A percentile compares a stretch with the other conserved stretches of the same genome.
Conservation (phyloP, 2,797 vertebrate species). For the Macropodus opercularis region DNA sequence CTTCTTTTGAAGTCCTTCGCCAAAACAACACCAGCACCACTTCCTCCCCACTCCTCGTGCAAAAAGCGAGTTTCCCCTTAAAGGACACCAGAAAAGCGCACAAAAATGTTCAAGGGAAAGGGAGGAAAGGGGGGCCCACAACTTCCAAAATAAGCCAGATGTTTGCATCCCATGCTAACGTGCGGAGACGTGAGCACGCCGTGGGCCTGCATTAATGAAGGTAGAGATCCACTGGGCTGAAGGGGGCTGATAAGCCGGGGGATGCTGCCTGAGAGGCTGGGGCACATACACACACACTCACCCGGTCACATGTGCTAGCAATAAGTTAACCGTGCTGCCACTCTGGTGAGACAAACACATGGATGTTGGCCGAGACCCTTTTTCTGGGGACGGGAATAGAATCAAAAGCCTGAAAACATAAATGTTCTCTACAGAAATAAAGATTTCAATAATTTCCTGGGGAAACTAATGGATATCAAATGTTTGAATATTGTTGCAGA, state of each 20-base stretch:
- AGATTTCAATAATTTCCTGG: background rate
- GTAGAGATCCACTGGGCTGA: slow-evolving; percentile 58
- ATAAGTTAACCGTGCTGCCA: slow-evolving; percentile 68
- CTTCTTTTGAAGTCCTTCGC: slow-evolving; percentile 71
- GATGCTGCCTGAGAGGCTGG: slow-evolving; percentile 57
- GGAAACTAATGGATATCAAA: background rate
- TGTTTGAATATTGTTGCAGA: background rate
- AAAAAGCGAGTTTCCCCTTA: slow-evolving; percentile 27
- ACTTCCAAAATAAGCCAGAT: slow-evolving; percentile 68
- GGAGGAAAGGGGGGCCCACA: slow-evolving; percentile 36
- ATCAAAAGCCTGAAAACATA: slow-evolving; percentile 9
- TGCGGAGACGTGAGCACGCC: slow-evolving; percentile 57
- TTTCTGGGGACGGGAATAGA: slow-evolving; percentile 18
- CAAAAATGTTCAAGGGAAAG: slow-evolving; percentile 21
- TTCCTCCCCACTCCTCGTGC: slow-evolving; percentile 39
- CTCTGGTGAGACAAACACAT: slow-evolving; percentile 58
- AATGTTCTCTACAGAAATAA: background rate
- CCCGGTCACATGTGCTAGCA: slow-evolving; percentile 78
- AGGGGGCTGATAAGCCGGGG: slow-evolving; percentile 50
- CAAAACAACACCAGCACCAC: slow-evolving; percentile 58
- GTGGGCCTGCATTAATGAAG: slow-evolving; percentile 80
- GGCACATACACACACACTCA: slow-evolving; percentile 62
- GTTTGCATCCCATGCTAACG: slow-evolving; percentile 59
- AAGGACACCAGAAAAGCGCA: slow-evolving; percentile 34
- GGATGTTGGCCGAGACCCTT: slow-evolving; percentile 33